Conservation (phyloP, 2,113 vertebrate species). For the Mixornis gularis region DNA sequence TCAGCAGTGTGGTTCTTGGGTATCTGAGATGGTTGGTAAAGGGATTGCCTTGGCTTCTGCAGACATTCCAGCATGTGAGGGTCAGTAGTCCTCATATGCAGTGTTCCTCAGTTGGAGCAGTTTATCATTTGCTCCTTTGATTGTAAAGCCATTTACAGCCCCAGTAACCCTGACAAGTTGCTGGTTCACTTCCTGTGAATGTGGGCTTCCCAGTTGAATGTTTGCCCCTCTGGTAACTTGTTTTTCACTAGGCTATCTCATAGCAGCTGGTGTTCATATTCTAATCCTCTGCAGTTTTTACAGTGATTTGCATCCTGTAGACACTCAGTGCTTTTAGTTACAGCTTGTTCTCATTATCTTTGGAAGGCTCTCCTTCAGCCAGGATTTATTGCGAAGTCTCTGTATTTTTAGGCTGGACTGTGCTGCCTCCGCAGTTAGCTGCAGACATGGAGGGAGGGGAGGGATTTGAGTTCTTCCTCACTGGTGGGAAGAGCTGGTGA, state of each 20-base stretch:
- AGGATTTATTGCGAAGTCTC: constrained; percentile 68
- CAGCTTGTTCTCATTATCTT: constrained; percentile 61
- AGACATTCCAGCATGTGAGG: not conserved
- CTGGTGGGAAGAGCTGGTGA: constrained; percentile 62
- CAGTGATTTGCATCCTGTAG: constrained; percentile 40
- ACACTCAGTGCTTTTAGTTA: constrained; percentile 38
- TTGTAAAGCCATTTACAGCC: not conserved
- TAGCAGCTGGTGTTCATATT: constrained; percentile 33
- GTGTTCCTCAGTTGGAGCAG: not conserved
- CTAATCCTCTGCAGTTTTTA: constrained; percentile 30
- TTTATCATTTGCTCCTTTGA: not conserved
- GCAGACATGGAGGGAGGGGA: constrained; percentile 29
- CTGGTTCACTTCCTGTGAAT: not conserved
- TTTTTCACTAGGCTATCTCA: not conserved
- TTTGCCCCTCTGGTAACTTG: constrained; percentile 1
- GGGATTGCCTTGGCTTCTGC: not conserved
- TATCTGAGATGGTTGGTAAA: not conserved
- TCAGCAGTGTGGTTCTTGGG: not conserved
- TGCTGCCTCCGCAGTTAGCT: constrained; percentile 66
- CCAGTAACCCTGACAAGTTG: not conserved
- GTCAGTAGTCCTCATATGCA: not conserved
- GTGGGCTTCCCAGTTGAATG: not conserved
- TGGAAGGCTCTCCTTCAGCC: constrained; percentile 49
- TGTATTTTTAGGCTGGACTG: constrained; percentile 71
- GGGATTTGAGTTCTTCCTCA: constrained; percentile 49